Conservation (phyloP, 2,888 invertebrate species). For the Ennomos quercinarius region DNA sequence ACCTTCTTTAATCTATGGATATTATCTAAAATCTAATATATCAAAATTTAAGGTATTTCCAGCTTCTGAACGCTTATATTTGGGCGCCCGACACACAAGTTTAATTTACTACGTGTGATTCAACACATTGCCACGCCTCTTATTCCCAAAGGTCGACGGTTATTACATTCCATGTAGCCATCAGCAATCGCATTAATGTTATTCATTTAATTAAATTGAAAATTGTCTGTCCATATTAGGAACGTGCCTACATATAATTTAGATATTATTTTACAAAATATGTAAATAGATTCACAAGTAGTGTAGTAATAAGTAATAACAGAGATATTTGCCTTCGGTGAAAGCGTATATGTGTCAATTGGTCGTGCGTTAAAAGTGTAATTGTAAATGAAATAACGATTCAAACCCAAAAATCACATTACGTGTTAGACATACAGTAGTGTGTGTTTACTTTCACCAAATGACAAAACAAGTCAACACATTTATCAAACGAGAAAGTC, state of each 20-base stretch:
- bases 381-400: no score
- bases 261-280: no score
- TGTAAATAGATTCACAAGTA: not conserved
- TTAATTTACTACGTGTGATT: conserved; percentile 15
- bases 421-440: no score
- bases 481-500: conserved; percentile 13
- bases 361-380: no score
- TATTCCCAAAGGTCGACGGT: conserved; percentile 33
- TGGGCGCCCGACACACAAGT: not conserved
- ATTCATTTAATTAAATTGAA: conserved; percentile 16
- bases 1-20: no score
- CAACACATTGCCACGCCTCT: conserved; percentile 33
- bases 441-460: conserved; percentile 7
- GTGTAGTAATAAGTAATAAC: not conserved
- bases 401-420: no score
- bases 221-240: not conserved
- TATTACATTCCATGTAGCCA: conserved; percentile 30
- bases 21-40: not conserved
- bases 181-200: conserved; percentile 26
- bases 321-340: not conserved
- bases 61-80: conserved; percentile 1
- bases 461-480: conserved; percentile 1
- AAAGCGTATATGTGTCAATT: not conserved
- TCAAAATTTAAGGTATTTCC: not conserved
- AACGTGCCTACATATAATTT: no score